A percentile compares a stretch with the other conserved stretches of the same genome.
These are phyloP conservation scores for Tenebrio molitor DNA, from an alignment of 1,140 invertebrate genomes.

Conservation along the genomic window DNA sequence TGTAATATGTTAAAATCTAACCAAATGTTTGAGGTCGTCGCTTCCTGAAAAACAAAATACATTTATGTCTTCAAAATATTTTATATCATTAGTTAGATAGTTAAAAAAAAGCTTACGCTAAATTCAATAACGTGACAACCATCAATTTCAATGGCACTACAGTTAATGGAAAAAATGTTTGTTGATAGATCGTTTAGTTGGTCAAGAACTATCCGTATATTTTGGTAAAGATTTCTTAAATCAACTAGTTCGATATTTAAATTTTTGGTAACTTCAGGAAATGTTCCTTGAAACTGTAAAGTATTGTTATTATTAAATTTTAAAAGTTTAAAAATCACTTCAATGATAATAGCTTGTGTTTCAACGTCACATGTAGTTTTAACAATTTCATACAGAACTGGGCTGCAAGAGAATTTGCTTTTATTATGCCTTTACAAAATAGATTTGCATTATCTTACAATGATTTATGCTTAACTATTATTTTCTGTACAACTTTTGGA, in stretches of 20 bases:
- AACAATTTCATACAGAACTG: background rate
- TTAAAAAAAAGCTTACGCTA: background rate
- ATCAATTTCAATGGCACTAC: background rate
- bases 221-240: background rate
- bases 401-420: background rate
- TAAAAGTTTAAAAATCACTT: background rate
- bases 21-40: background rate
- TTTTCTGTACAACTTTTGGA: background rate
- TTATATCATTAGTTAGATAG: too few species aligned
- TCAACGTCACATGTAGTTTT: background rate
- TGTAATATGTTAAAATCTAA: slow-evolving; percentile 9
- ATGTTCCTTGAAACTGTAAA: background rate
- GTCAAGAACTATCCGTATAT: slow-evolving; percentile 11
- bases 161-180: slow-evolving; percentile 25
- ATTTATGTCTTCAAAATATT: too few species aligned
- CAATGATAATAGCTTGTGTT: slow-evolving; percentile 11
- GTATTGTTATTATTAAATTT: background rate
- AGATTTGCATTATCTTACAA: background rate
- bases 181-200: background rate
- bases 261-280: background rate
- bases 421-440: background rate
- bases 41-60: slow-evolving; percentile 11
- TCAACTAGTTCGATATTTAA: background rate
- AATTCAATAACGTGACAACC: background rate
- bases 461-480: slow-evolving; percentile 1